Percentiles rank a stretch among this genome's conserved stretches.
phyloP scores from a whole-genome alignment of 2,113 vertebrate species.

The Brachyhypopomus occidentalis region DNA sequence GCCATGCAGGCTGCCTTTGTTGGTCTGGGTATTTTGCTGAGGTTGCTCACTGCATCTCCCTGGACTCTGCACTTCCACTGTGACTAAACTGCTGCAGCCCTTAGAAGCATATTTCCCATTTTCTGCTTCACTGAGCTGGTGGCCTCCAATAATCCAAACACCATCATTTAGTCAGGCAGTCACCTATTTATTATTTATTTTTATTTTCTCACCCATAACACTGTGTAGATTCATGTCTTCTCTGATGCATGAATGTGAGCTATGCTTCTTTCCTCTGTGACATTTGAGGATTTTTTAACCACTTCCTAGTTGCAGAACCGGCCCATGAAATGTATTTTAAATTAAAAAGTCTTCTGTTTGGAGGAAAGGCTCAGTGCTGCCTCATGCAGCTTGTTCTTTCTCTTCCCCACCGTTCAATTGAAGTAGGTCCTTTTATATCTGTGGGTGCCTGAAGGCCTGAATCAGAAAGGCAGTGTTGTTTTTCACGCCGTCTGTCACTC shows the following conservation, averaged over 20 bases:
- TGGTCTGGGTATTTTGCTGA: conserved; percentile 60
- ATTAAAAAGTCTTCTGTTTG: conserved; percentile 40
- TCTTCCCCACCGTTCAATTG: conserved; percentile 8
- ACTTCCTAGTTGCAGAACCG: conserved; percentile 21
- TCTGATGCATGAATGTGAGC: conserved; percentile 7
- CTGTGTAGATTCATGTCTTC: conserved; percentile 60
- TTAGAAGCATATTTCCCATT: conserved; percentile 74
- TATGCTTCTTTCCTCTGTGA: neutral
- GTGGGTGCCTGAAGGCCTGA: neutral
- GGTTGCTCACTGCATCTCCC: conserved; percentile 42
- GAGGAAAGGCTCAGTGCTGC: conserved; percentile 12
- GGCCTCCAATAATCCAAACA: conserved; percentile 77
- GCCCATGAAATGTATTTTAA: conserved; percentile 57
- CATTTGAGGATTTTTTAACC: conserved; percentile 41
- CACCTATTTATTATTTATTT: conserved; percentile 55
- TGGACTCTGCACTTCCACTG: conserved; percentile 36
- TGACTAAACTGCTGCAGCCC: conserved; percentile 65
- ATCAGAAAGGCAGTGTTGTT: conserved; percentile 49
- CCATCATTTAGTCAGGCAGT: conserved; percentile 74
- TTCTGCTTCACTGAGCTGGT: conserved; percentile 75
- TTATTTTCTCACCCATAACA: conserved; percentile 57
- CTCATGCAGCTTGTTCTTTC: neutral
- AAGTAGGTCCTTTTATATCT: conserved; percentile 5
- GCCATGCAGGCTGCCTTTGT: conserved; percentile 42
- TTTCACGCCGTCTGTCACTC: conserved; percentile 58